Percentiles rank a stretch among this genome's conserved stretches.
Evolutionary conservation across 2,797 vertebrate genomes (phyloP).

Genomic region (Paramormyrops hopkinsi): DNA sequence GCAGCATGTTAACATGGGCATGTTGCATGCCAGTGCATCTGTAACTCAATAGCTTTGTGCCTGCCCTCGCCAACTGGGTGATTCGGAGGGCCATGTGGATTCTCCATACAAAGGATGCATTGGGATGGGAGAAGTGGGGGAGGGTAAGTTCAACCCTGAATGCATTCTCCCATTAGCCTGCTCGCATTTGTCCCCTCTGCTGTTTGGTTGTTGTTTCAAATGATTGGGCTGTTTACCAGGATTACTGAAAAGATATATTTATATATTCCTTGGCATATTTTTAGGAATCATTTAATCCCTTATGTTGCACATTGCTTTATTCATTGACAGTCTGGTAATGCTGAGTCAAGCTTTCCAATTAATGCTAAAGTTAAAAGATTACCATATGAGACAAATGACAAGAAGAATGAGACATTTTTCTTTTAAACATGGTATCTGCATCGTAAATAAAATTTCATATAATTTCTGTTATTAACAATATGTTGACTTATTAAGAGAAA

Average conservation of each 20-base stretch:
- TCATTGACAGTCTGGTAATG: background rate
- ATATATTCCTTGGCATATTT: background rate
- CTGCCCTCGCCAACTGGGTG: conserved; percentile 13
- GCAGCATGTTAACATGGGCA: conserved; percentile 57
- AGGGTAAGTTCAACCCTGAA: background rate
- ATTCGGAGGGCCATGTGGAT: background rate
- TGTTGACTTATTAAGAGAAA: background rate
- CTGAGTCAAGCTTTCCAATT: background rate
- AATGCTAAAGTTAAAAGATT: background rate
- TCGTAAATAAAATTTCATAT: background rate
- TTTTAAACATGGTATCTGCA: background rate
- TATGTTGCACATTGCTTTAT: background rate
- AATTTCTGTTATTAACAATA: background rate
- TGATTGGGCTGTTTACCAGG: background rate
- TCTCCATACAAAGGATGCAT: background rate
- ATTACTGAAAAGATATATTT: background rate
- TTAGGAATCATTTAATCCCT: background rate
- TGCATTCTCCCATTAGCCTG: background rate
- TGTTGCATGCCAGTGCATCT: conserved; percentile 58
- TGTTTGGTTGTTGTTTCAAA: background rate
- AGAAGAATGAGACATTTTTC: background rate
- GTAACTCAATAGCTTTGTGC: conserved; percentile 57
- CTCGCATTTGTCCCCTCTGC: background rate
- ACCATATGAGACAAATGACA: background rate
- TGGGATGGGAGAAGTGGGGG: background rate